Base-by-base conservation (phyloP, 2,888 invertebrate species). In the Apodemia zela region DNA sequence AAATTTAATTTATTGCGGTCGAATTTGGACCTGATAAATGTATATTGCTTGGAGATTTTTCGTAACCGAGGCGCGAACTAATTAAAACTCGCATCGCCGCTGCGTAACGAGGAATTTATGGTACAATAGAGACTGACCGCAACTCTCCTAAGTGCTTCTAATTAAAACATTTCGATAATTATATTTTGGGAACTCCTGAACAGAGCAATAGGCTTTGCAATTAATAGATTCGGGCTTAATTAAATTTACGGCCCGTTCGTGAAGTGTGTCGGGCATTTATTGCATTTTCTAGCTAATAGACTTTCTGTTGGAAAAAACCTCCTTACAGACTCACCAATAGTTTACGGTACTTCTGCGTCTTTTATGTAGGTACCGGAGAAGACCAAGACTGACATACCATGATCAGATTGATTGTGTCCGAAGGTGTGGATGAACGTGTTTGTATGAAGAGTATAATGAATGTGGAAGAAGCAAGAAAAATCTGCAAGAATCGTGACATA, bases 101-200 rank as follows among this genome's bases (percentile, higher is more conserved):
- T 68, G 67, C 68, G 65, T 71, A 69, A 71, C 73, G 76, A 76
- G 78, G 81, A 80, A 81, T 80, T 81, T 78, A 79, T 79, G 76
- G 77, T 76, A 76, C 77, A 76, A 73, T 71, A 65, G 73, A 71
- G 68, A 70, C 72, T 72, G 69, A 65, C 72, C 73, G 69, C 68
- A 75, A 54, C 54, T 54, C 54, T 54, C 76, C 77, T 79, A 78
- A 76, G 75, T 73, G 74, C 74, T 72, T 73, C 78, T 83, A 85
- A 86, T 85, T 77, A 82, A 84, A 81, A 82, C 76, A 80, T 80
- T 73, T 72, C 68, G 67, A 72, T 80, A 81, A 80, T 77, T 11
- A 54, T 54, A 54, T 54, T 54, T 54, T 25, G 7, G 54, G 54
- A 54, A 54, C 54, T 54, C 25, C 21, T 15, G 13, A 15, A 15